Base-by-base conservation (phyloP, 2,888 invertebrate species). In the Cheiracanthium punctorium region DNA sequence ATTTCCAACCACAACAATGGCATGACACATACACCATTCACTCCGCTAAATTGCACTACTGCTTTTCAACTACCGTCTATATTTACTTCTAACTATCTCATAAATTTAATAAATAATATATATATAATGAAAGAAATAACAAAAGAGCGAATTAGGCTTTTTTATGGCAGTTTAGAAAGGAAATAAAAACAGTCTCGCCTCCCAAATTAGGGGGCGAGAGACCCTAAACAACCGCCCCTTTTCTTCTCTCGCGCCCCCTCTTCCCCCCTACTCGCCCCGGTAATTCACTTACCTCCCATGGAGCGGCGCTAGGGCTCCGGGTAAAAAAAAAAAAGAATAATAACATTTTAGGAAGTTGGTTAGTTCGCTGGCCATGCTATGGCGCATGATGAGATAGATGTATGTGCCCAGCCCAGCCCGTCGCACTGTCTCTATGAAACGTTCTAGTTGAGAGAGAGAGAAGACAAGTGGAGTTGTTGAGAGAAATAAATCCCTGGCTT, bases 261-360 rank as follows among this genome's bases (percentile, higher is more conserved):
- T n/a, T n/a, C 48, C 48, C 17, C 17, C 48, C 58, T 24, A 17
- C 14, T 24, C 58, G 58, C 58, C 58, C 58, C 58, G 20, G 20
- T 58, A 58, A 58, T 58, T 58, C 58, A 8, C 58, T 17, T 24
- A 58, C 58, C 58, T 58, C 58, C 58, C 58, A 58, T 58, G 58
- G 24, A 24, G 58, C 58, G 58, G 58, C 58, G 58, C 58, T 58
- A 24, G 24, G 58, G 58, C 20, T 24, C 7, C 14, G 12, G 20
- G 1, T n/a, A n/a, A n/a, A n/a, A n/a, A n/a, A n/a, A n/a, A n/a
- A n/a, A n/a, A n/a, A n/a, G n/a, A n/a, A n/a, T n/a, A n/a, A 24
- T 24, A 58, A 58, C 20, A 24, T 24, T 58, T 58, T 24, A 17
- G 58, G 58, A 58, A 5, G 4, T 58, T n/a, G n/a, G n/a, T n/a